A percentile compares a stretch with the other conserved stretches of the same genome.
Evolutionary conservation across 2,888 invertebrate genomes (phyloP).

Genomic region (Nemoura dubitans): DNA sequence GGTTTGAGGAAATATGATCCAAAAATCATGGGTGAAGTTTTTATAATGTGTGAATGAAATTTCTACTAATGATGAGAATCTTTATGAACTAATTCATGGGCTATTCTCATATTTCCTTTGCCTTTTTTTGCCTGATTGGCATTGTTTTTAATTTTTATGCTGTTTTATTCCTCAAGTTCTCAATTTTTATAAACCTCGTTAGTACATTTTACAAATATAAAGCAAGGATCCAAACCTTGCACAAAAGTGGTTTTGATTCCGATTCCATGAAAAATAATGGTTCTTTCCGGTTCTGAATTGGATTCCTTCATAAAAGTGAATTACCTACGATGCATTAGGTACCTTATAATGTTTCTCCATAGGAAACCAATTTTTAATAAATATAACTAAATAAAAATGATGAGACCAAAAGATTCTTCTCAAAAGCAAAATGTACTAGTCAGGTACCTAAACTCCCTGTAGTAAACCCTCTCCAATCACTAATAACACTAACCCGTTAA

Average conservation of each 20-base stretch:
- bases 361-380: too few species aligned
- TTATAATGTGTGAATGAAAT: neutral
- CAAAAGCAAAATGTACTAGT: neutral
- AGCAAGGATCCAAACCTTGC: neutral
- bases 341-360: too few species aligned
- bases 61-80: neutral
- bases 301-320: too few species aligned
- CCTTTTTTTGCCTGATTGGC: neutral
- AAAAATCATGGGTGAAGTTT: neutral
- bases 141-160: neutral
- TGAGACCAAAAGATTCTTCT: neutral
- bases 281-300: too few species aligned
- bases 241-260: too few species aligned
- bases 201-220: neutral
- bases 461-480: neutral
- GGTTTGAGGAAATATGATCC: neutral
- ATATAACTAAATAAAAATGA: too few species aligned
- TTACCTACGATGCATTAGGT: too few species aligned
- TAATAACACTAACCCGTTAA: slow-evolving; percentile 41
- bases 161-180: neutral
- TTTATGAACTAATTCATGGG: neutral
- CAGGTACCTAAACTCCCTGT: neutral
- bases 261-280: too few species aligned
- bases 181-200: neutral
- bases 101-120: slow-evolving; percentile 27